Conservation (phyloP, 2,888 invertebrate genomes). For the Ophion obscuratus region DNA sequence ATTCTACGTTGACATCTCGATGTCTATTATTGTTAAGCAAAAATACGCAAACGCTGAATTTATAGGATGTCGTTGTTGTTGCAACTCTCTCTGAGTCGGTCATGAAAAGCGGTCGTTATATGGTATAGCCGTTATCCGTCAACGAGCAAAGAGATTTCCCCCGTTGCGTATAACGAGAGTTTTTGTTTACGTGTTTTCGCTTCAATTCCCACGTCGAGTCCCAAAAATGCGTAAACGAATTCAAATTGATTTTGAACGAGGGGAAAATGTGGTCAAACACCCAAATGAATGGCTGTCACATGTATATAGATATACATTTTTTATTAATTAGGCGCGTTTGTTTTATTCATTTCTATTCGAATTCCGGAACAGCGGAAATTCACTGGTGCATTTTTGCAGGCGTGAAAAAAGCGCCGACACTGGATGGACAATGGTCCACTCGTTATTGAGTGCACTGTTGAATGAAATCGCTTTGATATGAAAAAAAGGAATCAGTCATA, state of each 20-base stretch:
- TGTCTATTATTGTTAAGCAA: too few species aligned
- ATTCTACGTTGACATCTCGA: too few species aligned
- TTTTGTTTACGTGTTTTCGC: neutral
- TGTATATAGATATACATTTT: neutral
- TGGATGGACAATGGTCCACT: neutral
- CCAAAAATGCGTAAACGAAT: neutral
- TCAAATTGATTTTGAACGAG: neutral
- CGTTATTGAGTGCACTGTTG: conserved; percentile 18
- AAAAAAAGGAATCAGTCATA: conserved; percentile 17
- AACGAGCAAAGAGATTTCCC: neutral
- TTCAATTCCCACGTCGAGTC: neutral
- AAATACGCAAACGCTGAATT: neutral
- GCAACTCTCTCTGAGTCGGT: neutral
- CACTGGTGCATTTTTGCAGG: neutral
- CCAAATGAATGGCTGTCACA: neutral
- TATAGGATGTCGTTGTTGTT: neutral
- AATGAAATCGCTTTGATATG: neutral
- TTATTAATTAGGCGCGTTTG: neutral
- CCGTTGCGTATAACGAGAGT: neutral
- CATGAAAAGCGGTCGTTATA: neutral
- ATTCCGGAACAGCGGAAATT: neutral
- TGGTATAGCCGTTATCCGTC: neutral
- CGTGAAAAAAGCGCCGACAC: neutral
- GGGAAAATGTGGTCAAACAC: neutral
- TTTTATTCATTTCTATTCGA: neutral